Percentiles rank a stretch among this genome's conserved stretches.
Evolutionary conservation across 1,140 invertebrate species (phyloP).

Genomic region (Zaprionus ornatus): DNA sequence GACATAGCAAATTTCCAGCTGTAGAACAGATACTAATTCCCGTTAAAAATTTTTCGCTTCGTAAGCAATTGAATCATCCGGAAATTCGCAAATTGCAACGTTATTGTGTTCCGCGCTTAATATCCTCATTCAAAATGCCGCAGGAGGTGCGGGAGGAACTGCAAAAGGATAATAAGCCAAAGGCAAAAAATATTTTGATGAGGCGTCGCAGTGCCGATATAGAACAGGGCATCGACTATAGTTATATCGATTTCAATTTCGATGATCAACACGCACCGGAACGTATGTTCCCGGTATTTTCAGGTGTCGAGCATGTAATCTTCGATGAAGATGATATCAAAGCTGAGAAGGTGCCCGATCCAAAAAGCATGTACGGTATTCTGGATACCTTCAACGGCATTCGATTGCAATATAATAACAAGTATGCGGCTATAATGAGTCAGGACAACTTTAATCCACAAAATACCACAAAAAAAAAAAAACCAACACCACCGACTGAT

Average conservation of each 20-base stretch:
- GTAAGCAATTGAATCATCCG: conserved; percentile 13
- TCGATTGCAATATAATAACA: not conserved
- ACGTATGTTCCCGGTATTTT: conserved; percentile 55
- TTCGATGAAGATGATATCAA: not conserved
- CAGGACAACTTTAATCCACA: not conserved
- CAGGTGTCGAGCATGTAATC: not conserved
- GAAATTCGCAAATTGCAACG: conserved; percentile 46
- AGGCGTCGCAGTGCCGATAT: not conserved
- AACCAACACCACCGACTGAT: too few relatives aligned
- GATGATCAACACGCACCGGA: conserved; percentile 52
- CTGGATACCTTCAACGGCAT: conserved; percentile 53
- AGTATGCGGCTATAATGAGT: not conserved
- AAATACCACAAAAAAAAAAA: too few relatives aligned
- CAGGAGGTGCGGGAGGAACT: conserved; percentile 57
- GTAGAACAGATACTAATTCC: not conserved
- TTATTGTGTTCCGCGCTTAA: conserved; percentile 53
- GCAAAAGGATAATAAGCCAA: not conserved
- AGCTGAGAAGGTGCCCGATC: accelerated
- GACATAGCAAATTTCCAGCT: conserved; percentile 22
- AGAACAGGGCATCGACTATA: conserved; percentile 16
- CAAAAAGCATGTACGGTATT: conserved; percentile 38
- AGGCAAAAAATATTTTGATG: conserved; percentile 9
- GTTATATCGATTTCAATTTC: conserved; percentile 37
- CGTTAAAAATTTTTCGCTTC: conserved; percentile 42
- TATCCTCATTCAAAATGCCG: conserved; percentile 71